These are phyloP conservation scores for Phalacrocorax brasilianus DNA, from an alignment of 2,113 vertebrate species.

Conservation along the genomic window DNA sequence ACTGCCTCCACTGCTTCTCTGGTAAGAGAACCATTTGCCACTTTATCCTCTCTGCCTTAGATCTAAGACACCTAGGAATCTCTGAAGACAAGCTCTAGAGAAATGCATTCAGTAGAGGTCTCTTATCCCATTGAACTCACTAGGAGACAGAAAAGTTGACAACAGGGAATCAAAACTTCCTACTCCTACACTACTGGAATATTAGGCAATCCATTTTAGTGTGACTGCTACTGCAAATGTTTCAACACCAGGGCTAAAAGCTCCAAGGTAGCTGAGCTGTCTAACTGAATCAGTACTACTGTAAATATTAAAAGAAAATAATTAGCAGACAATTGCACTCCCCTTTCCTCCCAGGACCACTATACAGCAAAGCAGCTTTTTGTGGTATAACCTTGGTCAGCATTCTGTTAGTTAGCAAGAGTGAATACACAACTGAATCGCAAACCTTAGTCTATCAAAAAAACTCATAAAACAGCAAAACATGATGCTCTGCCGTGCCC, in stretches of 20 bases:
- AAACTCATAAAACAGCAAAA: neutral
- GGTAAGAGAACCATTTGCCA: neutral
- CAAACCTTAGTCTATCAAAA: neutral
- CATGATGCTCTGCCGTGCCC: neutral
- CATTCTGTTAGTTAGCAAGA: neutral
- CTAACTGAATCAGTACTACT: neutral
- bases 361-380: neutral
- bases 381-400: neutral
- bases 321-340: neutral
- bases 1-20: neutral
- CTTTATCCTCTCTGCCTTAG: neutral
- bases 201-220: neutral
- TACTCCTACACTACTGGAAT: neutral
- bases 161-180: neutral
- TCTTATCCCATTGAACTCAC: neutral
- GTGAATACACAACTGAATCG: neutral
- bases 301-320: neutral
- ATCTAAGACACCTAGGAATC: neutral
- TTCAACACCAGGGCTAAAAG: neutral
- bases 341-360: neutral
- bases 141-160: neutral
- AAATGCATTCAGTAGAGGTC: neutral
- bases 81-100: neutral
- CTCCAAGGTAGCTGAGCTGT: neutral
- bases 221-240: neutral